A percentile compares a stretch with the other conserved stretches of the same genome.
Conservation (phyloP, 35 echinoderm and acorn worm species). For the Strongylocentrotus purpuratus region DNA sequence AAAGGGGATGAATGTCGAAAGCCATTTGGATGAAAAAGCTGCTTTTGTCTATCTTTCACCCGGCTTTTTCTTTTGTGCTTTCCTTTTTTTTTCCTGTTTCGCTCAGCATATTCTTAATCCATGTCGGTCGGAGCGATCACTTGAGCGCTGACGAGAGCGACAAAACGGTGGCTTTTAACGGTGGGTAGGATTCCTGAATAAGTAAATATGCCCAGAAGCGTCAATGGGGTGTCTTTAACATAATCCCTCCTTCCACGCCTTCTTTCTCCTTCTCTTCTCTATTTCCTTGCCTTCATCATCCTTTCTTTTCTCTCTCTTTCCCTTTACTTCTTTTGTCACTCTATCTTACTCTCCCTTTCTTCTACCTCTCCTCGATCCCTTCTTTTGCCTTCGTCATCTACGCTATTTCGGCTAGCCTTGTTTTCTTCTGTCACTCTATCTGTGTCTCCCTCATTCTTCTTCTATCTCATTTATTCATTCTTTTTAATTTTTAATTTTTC, state of each 20-base stretch:
- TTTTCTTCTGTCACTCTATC: not conserved
- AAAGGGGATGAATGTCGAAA: not conserved
- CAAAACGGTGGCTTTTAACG: slow-evolving; percentile 49
- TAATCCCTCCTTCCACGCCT: not conserved
- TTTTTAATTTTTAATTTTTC: not conserved
- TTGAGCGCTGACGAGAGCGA: slow-evolving; percentile 40
- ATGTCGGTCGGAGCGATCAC: slow-evolving; percentile 10
- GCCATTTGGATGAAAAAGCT: slow-evolving; percentile 26
- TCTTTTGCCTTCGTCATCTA: not conserved
- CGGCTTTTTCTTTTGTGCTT: not conserved
- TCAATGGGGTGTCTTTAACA: not conserved
- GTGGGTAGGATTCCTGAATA: slow-evolving; percentile 36
- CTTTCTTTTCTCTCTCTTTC: not conserved
- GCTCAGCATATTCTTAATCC: not conserved
- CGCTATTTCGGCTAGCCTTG: not conserved
- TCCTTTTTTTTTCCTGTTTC: not conserved
- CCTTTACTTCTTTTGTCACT: not conserved
- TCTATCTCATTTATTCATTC: not conserved
- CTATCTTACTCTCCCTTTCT: not conserved
- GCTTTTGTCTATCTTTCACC: slow-evolving; percentile 34
- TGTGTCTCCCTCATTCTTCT: too few species aligned
- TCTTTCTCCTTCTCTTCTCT: not conserved
- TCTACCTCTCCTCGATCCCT: not conserved
- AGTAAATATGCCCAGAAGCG: slow-evolving; percentile 45
- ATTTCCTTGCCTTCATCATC: not conserved